Evolutionary conservation across 2,888 invertebrate species (phyloP), one percentile per base, ranked within the genome.

Genomic region (Euzophera pinguis): DNA sequence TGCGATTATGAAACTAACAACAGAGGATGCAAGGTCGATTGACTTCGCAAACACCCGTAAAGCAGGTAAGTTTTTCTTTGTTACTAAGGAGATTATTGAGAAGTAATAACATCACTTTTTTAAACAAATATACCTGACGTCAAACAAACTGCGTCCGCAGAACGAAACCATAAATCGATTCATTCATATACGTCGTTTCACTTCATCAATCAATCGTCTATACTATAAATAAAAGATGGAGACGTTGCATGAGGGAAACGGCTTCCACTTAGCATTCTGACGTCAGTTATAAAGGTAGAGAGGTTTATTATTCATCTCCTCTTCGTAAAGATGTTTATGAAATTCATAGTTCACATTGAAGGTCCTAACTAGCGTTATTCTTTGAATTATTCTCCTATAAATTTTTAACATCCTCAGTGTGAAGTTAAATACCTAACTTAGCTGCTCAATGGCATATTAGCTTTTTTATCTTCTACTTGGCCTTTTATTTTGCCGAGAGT

Each of bases 191-290:
- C 73, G 80, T 76, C 76, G 78, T 76, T 83, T 78, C 71, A 79
- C 73, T 81, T 75, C 82, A 87, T 86, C 85, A 78, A 85, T 87
- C 86, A 85, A 79, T 75, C 69, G 64, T 67, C 65, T 76, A 87
- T 84, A 86, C 65, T 76, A 88, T 85, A 86, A 83, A 87, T 87
- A 87, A 87, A 85, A 86, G 79, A 87, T 86, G 72, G 67, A 64
- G 68, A 69, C 64, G 71, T 59, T 14, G 51, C 62, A 69, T 70
- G 71, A 66, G 74, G 73, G 75, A 71, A 76, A 68, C 75, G 70
- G 67, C 74, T 72, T 73, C 79, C 71, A 73, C 74, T 75, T 68
- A 62, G 62, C 57, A 71, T 65, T 71, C 75, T 84, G 84, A 84
- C 82, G 86, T 85, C 80, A 82, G 67, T 61, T 63, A 74, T 68